Conservation (phyloP, 1,140 invertebrate genomes). For the Diachasma alloeum region DNA sequence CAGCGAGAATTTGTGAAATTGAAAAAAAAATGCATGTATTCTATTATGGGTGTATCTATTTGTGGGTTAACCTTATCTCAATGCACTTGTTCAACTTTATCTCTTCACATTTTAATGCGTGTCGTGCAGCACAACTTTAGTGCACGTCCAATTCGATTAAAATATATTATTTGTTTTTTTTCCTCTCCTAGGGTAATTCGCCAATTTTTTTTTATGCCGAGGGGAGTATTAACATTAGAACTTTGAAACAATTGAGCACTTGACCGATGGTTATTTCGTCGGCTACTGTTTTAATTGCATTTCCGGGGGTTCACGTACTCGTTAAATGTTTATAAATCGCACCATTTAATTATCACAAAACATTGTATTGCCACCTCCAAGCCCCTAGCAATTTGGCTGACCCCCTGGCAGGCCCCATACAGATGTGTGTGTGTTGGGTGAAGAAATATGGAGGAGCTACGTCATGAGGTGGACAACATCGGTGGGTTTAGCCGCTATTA, state of each 20-base stretch:
- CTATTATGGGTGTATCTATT: constrained; percentile 28
- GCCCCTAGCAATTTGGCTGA: constrained; percentile 50
- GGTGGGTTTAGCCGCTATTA: too few species aligned
- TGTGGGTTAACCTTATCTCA: constrained; percentile 39
- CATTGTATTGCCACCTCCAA: constrained; percentile 51
- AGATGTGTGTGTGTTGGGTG: constrained; percentile 14
- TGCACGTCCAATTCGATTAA: not conserved
- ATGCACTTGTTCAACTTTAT: constrained; percentile 23
- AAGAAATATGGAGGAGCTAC: constrained; percentile 58
- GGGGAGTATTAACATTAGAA: not conserved
- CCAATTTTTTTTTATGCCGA: not conserved
- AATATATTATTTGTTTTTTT: not conserved
- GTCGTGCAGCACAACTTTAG: not conserved
- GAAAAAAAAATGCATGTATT: constrained; percentile 24
- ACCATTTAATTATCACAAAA: constrained; percentile 54
- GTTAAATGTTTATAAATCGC: constrained; percentile 42
- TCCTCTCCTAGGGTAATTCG: not conserved
- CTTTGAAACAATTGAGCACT: not conserved
- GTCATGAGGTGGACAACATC: constrained; percentile 41
- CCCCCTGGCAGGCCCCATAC: constrained; percentile 55
- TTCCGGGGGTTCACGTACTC: not conserved
- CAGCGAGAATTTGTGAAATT: not conserved
- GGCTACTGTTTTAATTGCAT: not conserved
- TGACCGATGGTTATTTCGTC: not conserved
- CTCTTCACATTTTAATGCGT: constrained; percentile 23